These are phyloP conservation scores for Dicrostonyx torquatus DNA, from an alignment of 2,797 vertebrate species.

Conservation along the genomic window DNA sequence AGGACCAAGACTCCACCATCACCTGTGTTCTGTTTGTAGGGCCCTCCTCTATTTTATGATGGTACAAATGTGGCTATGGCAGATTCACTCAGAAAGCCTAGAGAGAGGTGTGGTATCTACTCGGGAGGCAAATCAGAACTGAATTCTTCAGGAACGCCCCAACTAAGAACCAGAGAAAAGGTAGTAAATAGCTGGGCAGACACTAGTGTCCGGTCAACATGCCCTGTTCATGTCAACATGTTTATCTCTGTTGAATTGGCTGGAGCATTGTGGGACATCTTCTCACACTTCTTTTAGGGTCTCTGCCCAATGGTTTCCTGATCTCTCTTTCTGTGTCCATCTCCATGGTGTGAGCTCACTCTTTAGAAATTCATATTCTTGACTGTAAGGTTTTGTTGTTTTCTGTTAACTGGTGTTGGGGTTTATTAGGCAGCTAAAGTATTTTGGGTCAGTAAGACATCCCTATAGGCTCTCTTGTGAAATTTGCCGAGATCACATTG, in stretches of 20 bases:
- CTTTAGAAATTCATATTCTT: too few species aligned
- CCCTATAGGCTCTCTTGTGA: neutral
- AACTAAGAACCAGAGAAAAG: neutral
- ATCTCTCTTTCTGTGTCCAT: neutral
- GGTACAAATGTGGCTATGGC: neutral
- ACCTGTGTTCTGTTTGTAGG: neutral
- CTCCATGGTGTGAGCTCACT: neutral
- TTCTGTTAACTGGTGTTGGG: neutral
- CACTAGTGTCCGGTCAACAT: neutral
- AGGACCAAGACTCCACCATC: neutral
- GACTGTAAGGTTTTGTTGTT: neutral
- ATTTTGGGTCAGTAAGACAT: neutral
- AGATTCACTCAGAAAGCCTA: neutral
- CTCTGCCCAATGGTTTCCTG: neutral
- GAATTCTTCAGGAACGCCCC: neutral
- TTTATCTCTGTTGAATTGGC: neutral
- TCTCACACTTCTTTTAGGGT: neutral
- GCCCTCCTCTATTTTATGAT: rapidly evolving
- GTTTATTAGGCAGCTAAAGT: neutral
- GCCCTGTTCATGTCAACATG: neutral
- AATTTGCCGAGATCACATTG: neutral
- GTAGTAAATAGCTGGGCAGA: rapidly evolving
- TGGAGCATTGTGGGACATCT: neutral
- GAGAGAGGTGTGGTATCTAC: neutral
- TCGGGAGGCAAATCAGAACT: neutral